Percentiles rank a stretch among this genome's conserved stretches.
Evolutionary conservation across 2,888 invertebrate genomes (phyloP).

Genomic region (Tillus elongatus): DNA sequence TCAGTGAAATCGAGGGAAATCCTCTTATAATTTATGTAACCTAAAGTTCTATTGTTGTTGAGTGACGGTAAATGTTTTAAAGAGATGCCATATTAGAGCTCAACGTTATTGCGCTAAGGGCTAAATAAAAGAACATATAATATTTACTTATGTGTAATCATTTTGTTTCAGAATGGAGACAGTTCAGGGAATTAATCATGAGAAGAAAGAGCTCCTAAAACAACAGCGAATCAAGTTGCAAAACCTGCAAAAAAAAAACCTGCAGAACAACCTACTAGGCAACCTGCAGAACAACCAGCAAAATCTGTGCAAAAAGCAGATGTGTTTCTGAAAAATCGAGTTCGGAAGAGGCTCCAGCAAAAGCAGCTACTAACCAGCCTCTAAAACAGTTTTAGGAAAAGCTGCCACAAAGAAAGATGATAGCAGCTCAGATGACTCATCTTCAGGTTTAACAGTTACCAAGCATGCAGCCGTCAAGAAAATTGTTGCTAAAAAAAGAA

Average conservation of each 20-base stretch:
- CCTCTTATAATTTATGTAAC: too few relatives aligned
- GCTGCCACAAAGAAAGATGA: constrained; percentile 22
- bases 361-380: constrained; percentile 18
- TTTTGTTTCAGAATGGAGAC: too few relatives aligned
- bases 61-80: too few relatives aligned
- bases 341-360: constrained; percentile 24
- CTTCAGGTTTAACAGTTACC: constrained; percentile 26
- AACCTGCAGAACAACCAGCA: constrained; percentile 10
- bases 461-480: constrained; percentile 10
- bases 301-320: constrained; percentile 10
- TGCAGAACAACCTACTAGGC: too few relatives aligned
- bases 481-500: constrained; percentile 20
- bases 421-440: constrained; percentile 25
- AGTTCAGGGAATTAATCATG: constrained; percentile 24
- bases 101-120: too few relatives aligned
- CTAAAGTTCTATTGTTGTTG: not conserved
- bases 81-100: too few relatives aligned
- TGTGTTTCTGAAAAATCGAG: constrained; percentile 19
- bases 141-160: too few relatives aligned
- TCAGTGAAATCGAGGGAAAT: too few relatives aligned
- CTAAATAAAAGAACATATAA: too few relatives aligned
- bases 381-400: constrained; percentile 9
- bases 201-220: constrained; percentile 17
- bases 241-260: too few relatives aligned
- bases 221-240: constrained; percentile 9